Percentiles rank a stretch among this genome's conserved stretches.
Conservation (phyloP, 2,888 invertebrate genomes). For the Heteromurus nitidus region DNA sequence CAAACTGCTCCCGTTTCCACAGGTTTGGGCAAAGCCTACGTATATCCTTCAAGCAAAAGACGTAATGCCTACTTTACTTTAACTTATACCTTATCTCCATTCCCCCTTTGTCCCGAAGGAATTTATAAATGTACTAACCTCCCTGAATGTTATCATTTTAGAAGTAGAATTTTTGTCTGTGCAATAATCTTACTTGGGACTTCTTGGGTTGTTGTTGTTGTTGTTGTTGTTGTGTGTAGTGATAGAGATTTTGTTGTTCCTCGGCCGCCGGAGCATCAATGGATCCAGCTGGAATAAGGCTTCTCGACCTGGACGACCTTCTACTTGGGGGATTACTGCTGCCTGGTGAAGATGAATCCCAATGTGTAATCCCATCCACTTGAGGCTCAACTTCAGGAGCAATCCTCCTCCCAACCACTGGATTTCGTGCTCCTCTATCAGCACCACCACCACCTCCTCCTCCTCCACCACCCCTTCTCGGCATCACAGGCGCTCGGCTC, state of each 20-base stretch:
- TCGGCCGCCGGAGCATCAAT: not conserved
- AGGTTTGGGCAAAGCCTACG: too few relatives aligned
- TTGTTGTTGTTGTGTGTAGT: conserved; percentile 24
- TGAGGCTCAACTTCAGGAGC: not conserved
- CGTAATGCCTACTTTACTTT: too few relatives aligned
- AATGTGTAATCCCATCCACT: not conserved
- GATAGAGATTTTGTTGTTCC: conserved; percentile 1
- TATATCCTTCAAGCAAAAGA: too few relatives aligned
- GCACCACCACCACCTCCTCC: not conserved
- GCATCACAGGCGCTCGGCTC: not conserved
- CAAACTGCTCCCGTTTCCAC: too few relatives aligned
- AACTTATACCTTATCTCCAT: too few relatives aligned
- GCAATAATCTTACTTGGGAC: conserved; percentile 20
- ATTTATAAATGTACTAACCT: too few relatives aligned
- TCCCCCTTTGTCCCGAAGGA: too few relatives aligned
- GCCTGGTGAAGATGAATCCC: conserved; percentile 58
- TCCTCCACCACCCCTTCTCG: not conserved
- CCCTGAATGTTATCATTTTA: too few relatives aligned
- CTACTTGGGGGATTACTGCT: conserved; percentile 58
- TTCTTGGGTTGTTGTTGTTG: conserved; percentile 12
- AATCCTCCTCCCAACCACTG: conserved; percentile 2
- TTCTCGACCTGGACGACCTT: conserved; percentile 56
- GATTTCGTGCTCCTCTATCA: too few relatives aligned
- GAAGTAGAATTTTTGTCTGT: too few relatives aligned
- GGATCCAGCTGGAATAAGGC: conserved; percentile 31